Evolutionary conservation across 1,140 invertebrate genomes (phyloP).

Genomic region (Acyrthosiphon pisum): DNA sequence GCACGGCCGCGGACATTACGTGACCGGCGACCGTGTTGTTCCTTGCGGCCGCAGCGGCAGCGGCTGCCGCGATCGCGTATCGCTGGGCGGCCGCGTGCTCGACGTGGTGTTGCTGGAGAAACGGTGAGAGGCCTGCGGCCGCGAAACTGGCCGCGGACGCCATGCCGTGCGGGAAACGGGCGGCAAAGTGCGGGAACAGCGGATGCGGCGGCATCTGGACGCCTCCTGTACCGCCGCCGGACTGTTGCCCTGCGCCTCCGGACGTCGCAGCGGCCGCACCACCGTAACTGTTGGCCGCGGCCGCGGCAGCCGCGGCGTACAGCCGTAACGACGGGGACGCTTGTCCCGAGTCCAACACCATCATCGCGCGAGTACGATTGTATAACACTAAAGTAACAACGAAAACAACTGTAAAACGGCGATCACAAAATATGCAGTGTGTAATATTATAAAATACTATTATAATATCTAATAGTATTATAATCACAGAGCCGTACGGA

Average conservation of each 20-base stretch:
- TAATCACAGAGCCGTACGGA: background rate
- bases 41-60: background rate
- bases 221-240: slow-evolving; percentile 44
- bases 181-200: slow-evolving; percentile 59
- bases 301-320: slow-evolving; percentile 60
- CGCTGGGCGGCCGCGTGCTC: slow-evolving; percentile 51
- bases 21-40: slow-evolving; percentile 55
- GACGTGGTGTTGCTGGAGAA: slow-evolving; percentile 58
- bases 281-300: slow-evolving; percentile 57
- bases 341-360: slow-evolving; percentile 59
- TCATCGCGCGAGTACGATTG: slow-evolving; percentile 43
- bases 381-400: too few relatives aligned
- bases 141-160: slow-evolving; percentile 57
- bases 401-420: background rate
- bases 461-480: background rate
- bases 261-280: slow-evolving; percentile 42
- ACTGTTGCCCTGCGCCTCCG: slow-evolving; percentile 27
- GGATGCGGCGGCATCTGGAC: slow-evolving; percentile 59
- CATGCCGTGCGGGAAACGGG: slow-evolving; percentile 58
- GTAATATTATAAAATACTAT: too few relatives aligned
- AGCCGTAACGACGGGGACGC: slow-evolving; percentile 59
- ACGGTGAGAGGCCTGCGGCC: slow-evolving; percentile 57
- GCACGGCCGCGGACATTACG: slow-evolving; percentile 25
- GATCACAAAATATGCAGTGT: background rate
- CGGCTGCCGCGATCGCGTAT: slow-evolving; percentile 30